Base-by-base conservation (phyloP, 2,888 invertebrate genomes). In the Cheilosia vulpina region DNA sequence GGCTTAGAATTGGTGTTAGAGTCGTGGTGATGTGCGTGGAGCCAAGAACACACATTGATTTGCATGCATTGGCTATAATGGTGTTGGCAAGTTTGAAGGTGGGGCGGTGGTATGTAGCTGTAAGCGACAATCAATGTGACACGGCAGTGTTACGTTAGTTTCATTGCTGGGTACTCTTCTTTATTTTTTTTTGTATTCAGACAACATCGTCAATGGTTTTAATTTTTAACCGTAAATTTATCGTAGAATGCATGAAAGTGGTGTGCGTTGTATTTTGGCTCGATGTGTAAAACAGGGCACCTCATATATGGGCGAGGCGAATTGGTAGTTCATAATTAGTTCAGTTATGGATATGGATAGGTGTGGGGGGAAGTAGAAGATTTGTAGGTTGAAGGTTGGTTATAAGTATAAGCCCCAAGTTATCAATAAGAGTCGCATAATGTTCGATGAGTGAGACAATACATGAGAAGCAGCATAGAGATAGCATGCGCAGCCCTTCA, bases 81-180 rank as follows among this genome's bases (percentile, higher is more conserved):
- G 47, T 65, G 69, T 69, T 63, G 57, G 57, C 73, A 52, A 68
- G 65, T 34, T 66, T 57, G 52, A 65, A 75, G 73, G 79, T 69
- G 75, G 73, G 83, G 73, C 69, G 79, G 73, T 79, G 52, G 77
- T 73, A 63, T 73, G 72, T 83, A 75, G 80, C 80, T 65, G 77
- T 77, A 72, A 82, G 65, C 66, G 78, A 78, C 82, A 78, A 62
- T 82, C 76, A 31, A 47, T 38, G 55, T 11, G 60, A 73, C 78
- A 55, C 34, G 62, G 62, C n/a, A 24, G 27, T 63, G 69, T 75
- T 65, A 80, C 69, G 78, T 77, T 69, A 55, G 63, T 60, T 60
- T 11, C 45, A 45, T 24, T 55, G 27, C 60, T 27, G 43, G 52
- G 27, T 69, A 69, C 24, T 21, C 15, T 17, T 38, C 21, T 34